These are phyloP conservation scores for Rallus limicola DNA, from an alignment of 2,113 vertebrate species.

Conservation along the genomic window DNA sequence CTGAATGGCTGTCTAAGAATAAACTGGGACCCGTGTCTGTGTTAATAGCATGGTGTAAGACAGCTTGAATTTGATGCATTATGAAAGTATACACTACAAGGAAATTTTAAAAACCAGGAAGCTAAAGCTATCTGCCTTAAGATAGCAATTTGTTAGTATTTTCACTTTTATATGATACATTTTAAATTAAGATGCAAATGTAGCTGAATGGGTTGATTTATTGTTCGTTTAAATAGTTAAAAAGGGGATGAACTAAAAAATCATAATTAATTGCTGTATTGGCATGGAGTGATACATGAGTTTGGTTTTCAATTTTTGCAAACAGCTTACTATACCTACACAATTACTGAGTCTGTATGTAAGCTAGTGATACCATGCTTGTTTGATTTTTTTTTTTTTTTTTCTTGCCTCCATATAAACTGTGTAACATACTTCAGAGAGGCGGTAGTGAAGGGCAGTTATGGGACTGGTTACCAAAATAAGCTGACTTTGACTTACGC, in stretches of 20 bases:
- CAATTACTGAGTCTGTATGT: slow-evolving; percentile 2
- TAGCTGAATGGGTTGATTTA: background rate
- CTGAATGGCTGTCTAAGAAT: background rate
- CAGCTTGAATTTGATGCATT: background rate
- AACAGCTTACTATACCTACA: background rate
- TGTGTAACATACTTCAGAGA: background rate
- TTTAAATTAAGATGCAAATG: background rate
- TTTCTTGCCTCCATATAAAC: background rate
- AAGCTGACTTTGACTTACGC: background rate
- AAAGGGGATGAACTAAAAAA: slow-evolving; percentile 3
- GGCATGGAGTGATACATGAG: background rate
- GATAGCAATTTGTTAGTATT: background rate
- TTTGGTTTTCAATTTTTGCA: background rate
- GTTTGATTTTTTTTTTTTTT: background rate
- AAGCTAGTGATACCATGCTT: background rate
- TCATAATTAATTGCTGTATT: background rate
- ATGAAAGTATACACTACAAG: background rate
- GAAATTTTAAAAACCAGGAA: background rate
- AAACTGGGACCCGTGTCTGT: background rate
- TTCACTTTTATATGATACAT: background rate
- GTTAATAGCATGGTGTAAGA: background rate
- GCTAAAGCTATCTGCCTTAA: background rate
- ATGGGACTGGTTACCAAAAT: background rate
- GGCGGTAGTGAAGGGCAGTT: background rate
- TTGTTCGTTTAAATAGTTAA: slow-evolving; percentile 8